These are phyloP conservation scores for Tanypteryx hageni DNA, from an alignment of 2,888 invertebrate species.

Conservation along the genomic window DNA sequence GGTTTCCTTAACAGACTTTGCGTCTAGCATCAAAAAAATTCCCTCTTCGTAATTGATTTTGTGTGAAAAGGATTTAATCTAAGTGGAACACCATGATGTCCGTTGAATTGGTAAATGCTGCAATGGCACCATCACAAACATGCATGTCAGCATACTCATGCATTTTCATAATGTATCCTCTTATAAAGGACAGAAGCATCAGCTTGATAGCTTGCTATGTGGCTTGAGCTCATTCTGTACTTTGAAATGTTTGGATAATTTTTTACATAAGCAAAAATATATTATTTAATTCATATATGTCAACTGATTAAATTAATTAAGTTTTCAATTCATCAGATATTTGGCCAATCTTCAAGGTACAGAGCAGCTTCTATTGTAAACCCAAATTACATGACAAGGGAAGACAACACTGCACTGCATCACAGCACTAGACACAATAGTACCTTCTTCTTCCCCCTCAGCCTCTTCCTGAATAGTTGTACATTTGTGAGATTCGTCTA, in stretches of 20 bases:
- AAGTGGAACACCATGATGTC: slow-evolving; percentile 13
- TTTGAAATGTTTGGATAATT: slow-evolving; percentile 46
- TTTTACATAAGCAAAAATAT: too few species aligned
- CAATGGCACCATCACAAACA: slow-evolving; percentile 44
- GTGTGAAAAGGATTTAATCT: slow-evolving; percentile 1
- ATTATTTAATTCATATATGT: not conserved
- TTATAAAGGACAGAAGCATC: slow-evolving; percentile 35
- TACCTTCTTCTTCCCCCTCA: slow-evolving; percentile 71
- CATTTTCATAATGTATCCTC: slow-evolving; percentile 37
- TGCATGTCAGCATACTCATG: slow-evolving; percentile 58
- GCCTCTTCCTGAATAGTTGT: slow-evolving; percentile 73
- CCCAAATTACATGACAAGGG: not conserved
- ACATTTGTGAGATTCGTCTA: slow-evolving; percentile 72
- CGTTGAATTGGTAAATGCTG: not conserved
- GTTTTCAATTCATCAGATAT: not conserved
- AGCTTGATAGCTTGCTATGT: not conserved
- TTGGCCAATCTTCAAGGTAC: slow-evolving; percentile 54
- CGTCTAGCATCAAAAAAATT: slow-evolving; percentile 21
- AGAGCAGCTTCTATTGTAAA: slow-evolving; percentile 41
- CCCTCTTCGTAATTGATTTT: slow-evolving; percentile 20
- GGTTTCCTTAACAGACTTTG: slow-evolving; percentile 13
- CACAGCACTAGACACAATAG: slow-evolving; percentile 46
- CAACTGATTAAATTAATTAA: not conserved
- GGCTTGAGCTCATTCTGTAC: slow-evolving; percentile 56
- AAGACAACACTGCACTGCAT: slow-evolving; percentile 54